A percentile compares a stretch with the other conserved stretches of the same genome.
Evolutionary conservation across 2,797 vertebrate genomes (phyloP).

Genomic region (Takifugu ocellatus): DNA sequence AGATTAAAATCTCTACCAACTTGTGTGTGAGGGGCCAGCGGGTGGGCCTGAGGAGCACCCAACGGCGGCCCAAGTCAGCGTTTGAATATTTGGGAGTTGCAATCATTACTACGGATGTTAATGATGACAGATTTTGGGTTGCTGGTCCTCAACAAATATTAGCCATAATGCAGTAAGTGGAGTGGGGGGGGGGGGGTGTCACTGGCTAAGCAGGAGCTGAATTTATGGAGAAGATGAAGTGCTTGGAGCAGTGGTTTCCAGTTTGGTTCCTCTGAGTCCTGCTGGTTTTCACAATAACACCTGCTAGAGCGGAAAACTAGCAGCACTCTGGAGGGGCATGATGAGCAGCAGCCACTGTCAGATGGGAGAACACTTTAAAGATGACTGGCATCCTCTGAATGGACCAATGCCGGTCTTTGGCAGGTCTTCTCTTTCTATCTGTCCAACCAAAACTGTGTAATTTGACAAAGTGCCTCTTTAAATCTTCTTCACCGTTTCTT

Average conservation of each 20-base stretch:
- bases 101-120: conserved; percentile 26
- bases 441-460: conserved; percentile 76
- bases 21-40: conserved; percentile 22
- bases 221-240: conserved; percentile 42
- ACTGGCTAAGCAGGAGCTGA: conserved; percentile 41
- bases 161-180: conserved; percentile 27
- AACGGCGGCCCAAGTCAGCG: conserved; percentile 11
- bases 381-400: conserved; percentile 92
- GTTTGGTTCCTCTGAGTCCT: conserved; percentile 29
- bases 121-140: conserved; percentile 37
- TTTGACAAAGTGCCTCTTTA: conserved; percentile 68
- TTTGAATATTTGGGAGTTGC: conserved; percentile 30
- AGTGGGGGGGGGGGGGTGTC: conserved; percentile 34
- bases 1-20: conserved; percentile 41
- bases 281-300: conserved; percentile 36
- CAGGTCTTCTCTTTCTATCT: conserved; percentile 82
- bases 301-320: conserved; percentile 34
- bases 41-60: neutral
- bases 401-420: conserved; percentile 93
- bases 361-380: conserved; percentile 62
- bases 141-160: conserved; percentile 34
- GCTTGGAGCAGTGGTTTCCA: conserved; percentile 42
- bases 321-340: conserved; percentile 29
- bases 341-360: conserved; percentile 44
- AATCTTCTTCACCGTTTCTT: conserved; percentile 49